Evolutionary conservation across 2,888 invertebrate genomes (phyloP).

Genomic region (Dendrolimus pini): DNA sequence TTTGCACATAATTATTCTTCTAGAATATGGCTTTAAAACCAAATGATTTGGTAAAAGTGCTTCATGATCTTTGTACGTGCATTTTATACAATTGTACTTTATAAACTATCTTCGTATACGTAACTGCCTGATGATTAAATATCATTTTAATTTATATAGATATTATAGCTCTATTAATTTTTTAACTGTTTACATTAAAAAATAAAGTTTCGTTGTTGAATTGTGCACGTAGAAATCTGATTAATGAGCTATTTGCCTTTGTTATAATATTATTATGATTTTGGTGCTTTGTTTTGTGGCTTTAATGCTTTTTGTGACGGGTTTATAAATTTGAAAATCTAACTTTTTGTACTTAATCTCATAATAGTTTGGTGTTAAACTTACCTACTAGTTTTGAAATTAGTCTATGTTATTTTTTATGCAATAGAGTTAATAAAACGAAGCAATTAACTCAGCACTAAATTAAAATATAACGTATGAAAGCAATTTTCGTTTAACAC

Average conservation of each 20-base stretch:
- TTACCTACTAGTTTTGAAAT: no score
- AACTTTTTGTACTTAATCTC: constrained; percentile 17
- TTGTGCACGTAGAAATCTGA: not conserved
- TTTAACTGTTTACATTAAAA: not conserved
- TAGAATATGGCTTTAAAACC: not conserved
- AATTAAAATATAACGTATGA: constrained; percentile 1
- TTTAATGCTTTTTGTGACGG: constrained; percentile 12
- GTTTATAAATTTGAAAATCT: no score
- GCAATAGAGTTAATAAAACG: not conserved
- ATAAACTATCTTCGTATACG: no score
- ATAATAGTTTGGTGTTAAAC: no score
- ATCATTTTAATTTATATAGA: no score
- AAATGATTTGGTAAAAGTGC: not conserved
- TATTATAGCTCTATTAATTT: not conserved
- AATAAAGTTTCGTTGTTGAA: not conserved
- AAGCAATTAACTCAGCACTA: not conserved
- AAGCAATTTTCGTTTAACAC: constrained; percentile 1
- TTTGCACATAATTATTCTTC: not conserved
- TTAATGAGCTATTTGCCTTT: not conserved
- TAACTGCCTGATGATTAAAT: no score
- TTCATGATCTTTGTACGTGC: not conserved
- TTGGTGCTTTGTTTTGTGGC: constrained; percentile 34
- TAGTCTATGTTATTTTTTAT: no score
- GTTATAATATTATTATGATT: constrained; percentile 9
- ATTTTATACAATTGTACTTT: not conserved